phyloP scores from a whole-genome alignment of 2,797 vertebrate species.

The Lemur catta region DNA sequence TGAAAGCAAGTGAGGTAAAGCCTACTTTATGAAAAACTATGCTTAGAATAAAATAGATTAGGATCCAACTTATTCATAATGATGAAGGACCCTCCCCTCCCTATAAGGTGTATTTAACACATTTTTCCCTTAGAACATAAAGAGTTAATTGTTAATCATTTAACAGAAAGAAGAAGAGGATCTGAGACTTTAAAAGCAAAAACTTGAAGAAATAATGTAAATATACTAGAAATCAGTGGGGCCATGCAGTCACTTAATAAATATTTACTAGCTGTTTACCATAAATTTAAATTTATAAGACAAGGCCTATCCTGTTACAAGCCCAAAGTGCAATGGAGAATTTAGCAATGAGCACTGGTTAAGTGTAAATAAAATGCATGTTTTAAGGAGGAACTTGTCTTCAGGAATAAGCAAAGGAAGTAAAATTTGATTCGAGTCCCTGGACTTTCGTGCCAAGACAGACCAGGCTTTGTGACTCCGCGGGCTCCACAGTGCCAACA shows the following conservation, averaged over 20 bases:
- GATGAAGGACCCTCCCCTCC: not conserved
- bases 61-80: not conserved
- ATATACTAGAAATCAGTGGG: not conserved
- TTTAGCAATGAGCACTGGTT: not conserved
- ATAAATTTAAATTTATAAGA: not conserved
- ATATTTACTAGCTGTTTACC: not conserved
- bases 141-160: not conserved
- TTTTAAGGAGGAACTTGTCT: not conserved
- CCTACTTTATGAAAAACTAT: not conserved
- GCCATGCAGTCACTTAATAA: not conserved
- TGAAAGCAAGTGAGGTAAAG: not conserved
- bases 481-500: no score
- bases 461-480: not conserved
- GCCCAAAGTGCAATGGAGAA: not conserved
- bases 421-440: not conserved
- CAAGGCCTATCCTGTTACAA: not conserved
- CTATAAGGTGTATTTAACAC: not conserved
- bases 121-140: not conserved
- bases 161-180: not conserved
- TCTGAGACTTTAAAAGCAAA: not conserved
- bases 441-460: not conserved
- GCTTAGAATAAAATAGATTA: not conserved
- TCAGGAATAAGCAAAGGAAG: not conserved
- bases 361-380: not conserved
- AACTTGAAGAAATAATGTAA: not conserved